Evolutionary conservation across 2,888 invertebrate genomes (phyloP).

Genomic region (Drosophila macrothrix): DNA sequence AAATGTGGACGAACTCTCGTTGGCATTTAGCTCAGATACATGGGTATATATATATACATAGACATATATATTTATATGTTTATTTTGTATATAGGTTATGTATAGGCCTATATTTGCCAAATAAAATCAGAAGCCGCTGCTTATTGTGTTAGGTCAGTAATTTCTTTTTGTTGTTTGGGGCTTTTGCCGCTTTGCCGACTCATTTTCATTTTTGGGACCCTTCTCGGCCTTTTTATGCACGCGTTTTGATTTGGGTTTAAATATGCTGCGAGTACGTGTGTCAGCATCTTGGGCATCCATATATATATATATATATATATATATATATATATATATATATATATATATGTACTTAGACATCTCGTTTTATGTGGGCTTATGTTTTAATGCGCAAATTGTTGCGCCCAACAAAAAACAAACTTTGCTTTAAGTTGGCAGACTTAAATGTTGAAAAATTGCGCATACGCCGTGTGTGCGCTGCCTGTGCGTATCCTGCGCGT

Average conservation of each 20-base stretch:
- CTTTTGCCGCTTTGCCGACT: slow-evolving; percentile 34
- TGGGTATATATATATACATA: slow-evolving; percentile 14
- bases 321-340: neutral
- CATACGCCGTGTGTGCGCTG: slow-evolving; percentile 50
- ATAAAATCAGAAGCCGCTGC: slow-evolving; percentile 2
- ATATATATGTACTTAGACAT: neutral
- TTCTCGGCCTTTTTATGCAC: slow-evolving; percentile 44
- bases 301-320: slow-evolving; percentile 4
- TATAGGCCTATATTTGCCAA: slow-evolving; percentile 8
- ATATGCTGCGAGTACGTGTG: slow-evolving; percentile 40
- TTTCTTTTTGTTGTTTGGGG: slow-evolving; percentile 30
- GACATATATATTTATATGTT: slow-evolving; percentile 1
- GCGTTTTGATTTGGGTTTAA: slow-evolving; percentile 66
- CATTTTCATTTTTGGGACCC: slow-evolving; percentile 62
- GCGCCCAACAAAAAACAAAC: slow-evolving; percentile 4
- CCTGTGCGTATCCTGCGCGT: neutral
- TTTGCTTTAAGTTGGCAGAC: slow-evolving; percentile 33
- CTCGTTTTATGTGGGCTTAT: slow-evolving; percentile 28
- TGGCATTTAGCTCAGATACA: slow-evolving; percentile 39
- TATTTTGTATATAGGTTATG: slow-evolving; percentile 17
- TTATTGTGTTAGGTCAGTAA: slow-evolving; percentile 56
- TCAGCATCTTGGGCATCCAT: slow-evolving; percentile 33
- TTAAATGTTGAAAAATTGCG: slow-evolving; percentile 26
- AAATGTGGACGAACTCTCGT: slow-evolving; percentile 59
- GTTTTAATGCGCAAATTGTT: slow-evolving; percentile 41